Conservation (phyloP, 2,113 vertebrate genomes). For the Caracal caracal region DNA sequence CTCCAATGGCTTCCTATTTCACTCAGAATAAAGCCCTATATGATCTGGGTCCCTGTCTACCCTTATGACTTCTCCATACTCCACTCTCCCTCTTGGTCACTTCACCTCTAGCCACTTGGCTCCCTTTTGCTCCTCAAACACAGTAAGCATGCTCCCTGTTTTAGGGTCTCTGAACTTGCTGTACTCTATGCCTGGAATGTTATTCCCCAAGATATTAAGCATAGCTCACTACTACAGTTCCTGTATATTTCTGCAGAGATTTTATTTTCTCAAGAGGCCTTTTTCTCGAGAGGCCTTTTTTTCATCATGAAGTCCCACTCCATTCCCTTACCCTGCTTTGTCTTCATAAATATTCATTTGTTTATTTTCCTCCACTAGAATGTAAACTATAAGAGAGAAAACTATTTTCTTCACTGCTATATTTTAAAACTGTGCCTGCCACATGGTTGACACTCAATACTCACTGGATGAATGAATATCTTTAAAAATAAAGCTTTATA, state of each 20-base stretch:
- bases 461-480: background rate
- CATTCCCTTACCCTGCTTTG: constrained; percentile 5
- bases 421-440: constrained; percentile 10
- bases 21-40: background rate
- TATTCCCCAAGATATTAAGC: constrained; percentile 1
- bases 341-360: constrained; percentile 15
- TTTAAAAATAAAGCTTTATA: constrained; percentile 34
- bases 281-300: background rate
- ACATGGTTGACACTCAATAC: background rate
- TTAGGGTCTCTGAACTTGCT: constrained; percentile 28
- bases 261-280: constrained; percentile 33
- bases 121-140: constrained; percentile 27
- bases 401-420: constrained; percentile 41
- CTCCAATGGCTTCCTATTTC: background rate
- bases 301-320: background rate
- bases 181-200: background rate
- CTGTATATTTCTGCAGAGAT: background rate
- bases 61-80: background rate
- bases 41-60: background rate
- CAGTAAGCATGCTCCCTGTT: background rate
- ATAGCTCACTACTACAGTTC: background rate
- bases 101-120: background rate
- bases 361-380: constrained; percentile 44
- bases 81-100: background rate
- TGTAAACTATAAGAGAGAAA: background rate